Evolutionary conservation across 2,888 invertebrate species (phyloP).

Genomic region (Sphaeridia pumilis): DNA sequence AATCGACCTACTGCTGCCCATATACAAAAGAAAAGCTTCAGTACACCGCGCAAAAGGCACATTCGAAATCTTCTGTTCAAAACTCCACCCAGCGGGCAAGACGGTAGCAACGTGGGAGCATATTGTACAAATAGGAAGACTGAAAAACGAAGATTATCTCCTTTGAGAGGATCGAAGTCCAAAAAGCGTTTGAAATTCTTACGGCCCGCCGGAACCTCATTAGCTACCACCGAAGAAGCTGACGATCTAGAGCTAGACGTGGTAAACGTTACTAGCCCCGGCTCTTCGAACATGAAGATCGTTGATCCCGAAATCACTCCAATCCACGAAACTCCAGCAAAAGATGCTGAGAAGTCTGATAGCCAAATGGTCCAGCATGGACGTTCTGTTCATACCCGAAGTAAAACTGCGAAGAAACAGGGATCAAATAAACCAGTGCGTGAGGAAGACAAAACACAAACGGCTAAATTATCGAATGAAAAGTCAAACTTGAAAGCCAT

Average conservation of each 20-base stretch:
- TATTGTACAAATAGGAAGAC: neutral
- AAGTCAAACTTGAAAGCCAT: no score
- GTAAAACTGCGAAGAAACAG: neutral
- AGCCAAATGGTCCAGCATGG: no score
- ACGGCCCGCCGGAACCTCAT: neutral
- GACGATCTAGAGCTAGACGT: neutral
- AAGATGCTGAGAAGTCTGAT: no score
- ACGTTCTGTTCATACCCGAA: neutral
- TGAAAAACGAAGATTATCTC: constrained; percentile 1
- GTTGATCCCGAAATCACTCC: neutral
- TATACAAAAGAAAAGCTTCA: constrained; percentile 25
- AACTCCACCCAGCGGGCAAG: constrained; percentile 30
- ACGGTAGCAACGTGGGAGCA: neutral
- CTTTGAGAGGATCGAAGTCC: constrained; percentile 2
- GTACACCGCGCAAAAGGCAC: constrained; percentile 32
- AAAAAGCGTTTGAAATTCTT: constrained; percentile 13
- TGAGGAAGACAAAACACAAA: neutral
- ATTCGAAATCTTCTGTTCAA: constrained; percentile 30
- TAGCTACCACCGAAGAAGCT: neutral
- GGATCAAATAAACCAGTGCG: no score
- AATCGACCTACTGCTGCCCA: constrained; percentile 1
- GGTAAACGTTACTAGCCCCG: neutral
- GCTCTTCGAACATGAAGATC: neutral
- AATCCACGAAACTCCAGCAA: neutral
- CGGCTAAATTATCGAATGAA: neutral